phyloP scores from a whole-genome alignment of 2,888 invertebrate genomes.

The Busseola fusca region DNA sequence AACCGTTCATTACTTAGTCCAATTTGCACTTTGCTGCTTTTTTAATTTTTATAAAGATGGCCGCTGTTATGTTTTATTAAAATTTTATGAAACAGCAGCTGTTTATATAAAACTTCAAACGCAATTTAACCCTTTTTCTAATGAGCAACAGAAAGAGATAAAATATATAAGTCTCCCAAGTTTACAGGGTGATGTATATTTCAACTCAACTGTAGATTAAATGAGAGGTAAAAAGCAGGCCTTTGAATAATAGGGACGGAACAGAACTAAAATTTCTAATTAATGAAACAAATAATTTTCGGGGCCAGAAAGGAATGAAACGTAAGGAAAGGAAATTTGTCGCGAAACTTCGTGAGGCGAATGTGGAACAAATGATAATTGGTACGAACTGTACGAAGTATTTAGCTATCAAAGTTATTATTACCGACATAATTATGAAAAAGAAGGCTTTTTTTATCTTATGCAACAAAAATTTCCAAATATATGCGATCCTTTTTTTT shows the following conservation, averaged over 20 bases:
- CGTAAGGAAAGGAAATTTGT: background rate
- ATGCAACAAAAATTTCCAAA: background rate
- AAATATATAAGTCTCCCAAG: background rate
- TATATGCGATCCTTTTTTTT: background rate
- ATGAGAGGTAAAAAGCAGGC: background rate
- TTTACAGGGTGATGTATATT: background rate
- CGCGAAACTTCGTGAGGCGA: background rate
- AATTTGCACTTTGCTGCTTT: background rate
- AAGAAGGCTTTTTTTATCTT: too few species aligned
- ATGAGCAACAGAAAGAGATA: conserved; percentile 4
- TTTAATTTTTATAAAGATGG: conserved; percentile 20
- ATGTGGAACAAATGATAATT: background rate
- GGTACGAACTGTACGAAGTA: background rate
- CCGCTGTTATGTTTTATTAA: conserved; percentile 19
- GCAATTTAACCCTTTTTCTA: conserved; percentile 9
- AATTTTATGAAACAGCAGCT: conserved; percentile 18
- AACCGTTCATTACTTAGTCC: background rate
- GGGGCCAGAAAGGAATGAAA: background rate
- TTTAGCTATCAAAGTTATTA: background rate
- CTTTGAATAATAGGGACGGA: background rate
- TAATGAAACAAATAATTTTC: background rate
- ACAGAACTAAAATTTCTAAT: background rate
- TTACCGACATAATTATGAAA: too few species aligned
- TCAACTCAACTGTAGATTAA: too few species aligned
- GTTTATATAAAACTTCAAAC: conserved; percentile 31